Percentiles rank a stretch among this genome's conserved stretches.
Conservation (phyloP, 1,140 invertebrate genomes). For the Tetraneura akinire region DNA sequence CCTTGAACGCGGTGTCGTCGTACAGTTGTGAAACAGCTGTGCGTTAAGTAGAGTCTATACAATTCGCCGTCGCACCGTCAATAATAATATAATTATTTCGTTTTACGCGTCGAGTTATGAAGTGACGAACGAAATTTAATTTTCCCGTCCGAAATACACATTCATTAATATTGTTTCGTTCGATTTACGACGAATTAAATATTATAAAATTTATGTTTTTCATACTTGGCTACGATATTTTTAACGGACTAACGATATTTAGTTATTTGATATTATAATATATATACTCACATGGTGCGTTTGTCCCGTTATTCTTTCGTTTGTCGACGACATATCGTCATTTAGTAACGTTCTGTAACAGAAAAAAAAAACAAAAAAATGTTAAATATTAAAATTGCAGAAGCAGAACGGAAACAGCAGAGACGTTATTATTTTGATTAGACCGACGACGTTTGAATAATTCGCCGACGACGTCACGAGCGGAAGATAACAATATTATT, state of each 20-base stretch:
- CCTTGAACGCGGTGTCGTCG: constrained; percentile 22
- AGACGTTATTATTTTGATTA: no score
- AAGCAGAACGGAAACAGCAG: neutral
- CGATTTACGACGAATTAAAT: no score
- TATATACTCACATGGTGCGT: constrained; percentile 25
- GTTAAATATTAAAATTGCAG: no score
- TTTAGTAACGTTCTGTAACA: neutral
- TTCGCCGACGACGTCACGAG: neutral
- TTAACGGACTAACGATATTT: no score
- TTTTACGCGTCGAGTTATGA: neutral
- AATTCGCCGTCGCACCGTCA: constrained; percentile 39
- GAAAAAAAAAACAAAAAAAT: no score
- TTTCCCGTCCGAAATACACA: neutral
- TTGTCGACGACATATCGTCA: neutral
- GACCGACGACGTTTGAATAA: neutral
- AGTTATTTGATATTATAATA: no score
- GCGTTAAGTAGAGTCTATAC: constrained; percentile 38
- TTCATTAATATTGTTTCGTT: no score
- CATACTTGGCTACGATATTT: no score
- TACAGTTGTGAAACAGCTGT: constrained; percentile 22
- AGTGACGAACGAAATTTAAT: neutral
- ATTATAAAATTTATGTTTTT: no score
- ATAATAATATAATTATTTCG: constrained; percentile 8
- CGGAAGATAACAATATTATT: no score
- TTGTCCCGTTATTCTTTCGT: constrained; percentile 13